Percentiles rank a stretch among this genome's conserved stretches.
Conservation (phyloP, 2,797 vertebrate genomes). For the Acipenser ruthenus region DNA sequence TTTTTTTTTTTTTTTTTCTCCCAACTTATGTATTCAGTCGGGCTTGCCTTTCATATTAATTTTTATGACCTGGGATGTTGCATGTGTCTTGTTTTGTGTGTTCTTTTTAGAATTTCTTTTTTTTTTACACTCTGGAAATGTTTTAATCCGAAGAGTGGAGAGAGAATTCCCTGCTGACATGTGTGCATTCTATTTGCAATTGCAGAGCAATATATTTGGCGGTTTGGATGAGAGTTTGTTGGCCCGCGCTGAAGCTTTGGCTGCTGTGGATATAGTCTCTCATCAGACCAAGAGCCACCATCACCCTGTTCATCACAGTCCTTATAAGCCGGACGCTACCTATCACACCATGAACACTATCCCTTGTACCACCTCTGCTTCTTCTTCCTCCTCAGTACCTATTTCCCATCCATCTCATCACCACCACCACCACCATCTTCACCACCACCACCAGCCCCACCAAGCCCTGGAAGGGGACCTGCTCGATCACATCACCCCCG, state of each 20-base stretch:
- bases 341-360: slow-evolving; percentile 99
- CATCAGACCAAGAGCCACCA: slow-evolving; percentile 90
- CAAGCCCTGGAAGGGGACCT: slow-evolving; percentile 93
- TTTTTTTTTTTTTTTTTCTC: slow-evolving; percentile 58
- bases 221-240: slow-evolving; percentile 99
- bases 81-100: slow-evolving; percentile 74
- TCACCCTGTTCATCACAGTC: slow-evolving; percentile 92
- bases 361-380: slow-evolving; percentile 85
- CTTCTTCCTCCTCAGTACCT: slow-evolving; percentile 80
- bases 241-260: slow-evolving; percentile 98
- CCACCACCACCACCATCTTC: slow-evolving; percentile 86
- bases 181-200: slow-evolving; percentile 98
- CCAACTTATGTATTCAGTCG: slow-evolving; percentile 83
- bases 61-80: slow-evolving; percentile 93
- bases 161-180: slow-evolving; percentile 84
- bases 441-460: slow-evolving; percentile 91
- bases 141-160: slow-evolving; percentile 76
- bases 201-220: slow-evolving; percentile 99
- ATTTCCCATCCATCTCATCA: slow-evolving; percentile 84
- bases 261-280: slow-evolving; percentile 97
- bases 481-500: slow-evolving; percentile 92
- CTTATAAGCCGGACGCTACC: slow-evolving; percentile 98
- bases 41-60: slow-evolving; percentile 83
- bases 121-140: slow-evolving; percentile 71
- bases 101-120: slow-evolving; percentile 57